Percentiles rank a stretch among this genome's conserved stretches.
Evolutionary conservation across 92 coral and sea anemone genomes (phyloP).

Genomic region (Meandrina meandrites): DNA sequence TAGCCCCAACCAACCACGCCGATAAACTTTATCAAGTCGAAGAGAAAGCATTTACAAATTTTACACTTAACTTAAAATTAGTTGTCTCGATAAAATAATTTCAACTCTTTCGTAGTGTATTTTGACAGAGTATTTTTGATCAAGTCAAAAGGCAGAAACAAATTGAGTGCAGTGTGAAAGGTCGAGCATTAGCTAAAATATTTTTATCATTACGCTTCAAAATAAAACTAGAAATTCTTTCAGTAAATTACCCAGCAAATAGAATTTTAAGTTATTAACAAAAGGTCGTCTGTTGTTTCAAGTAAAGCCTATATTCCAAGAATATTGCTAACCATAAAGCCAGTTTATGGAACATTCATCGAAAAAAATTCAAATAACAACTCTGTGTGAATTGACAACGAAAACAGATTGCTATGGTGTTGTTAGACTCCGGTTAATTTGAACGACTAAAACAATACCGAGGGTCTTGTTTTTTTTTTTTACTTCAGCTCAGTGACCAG

Average conservation of each 20-base stretch:
- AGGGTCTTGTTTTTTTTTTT: background rate
- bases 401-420: background rate
- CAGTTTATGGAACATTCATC: background rate
- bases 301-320: background rate
- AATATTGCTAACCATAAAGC: background rate
- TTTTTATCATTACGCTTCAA: background rate
- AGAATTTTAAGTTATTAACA: background rate
- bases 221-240: background rate
- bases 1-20: background rate
- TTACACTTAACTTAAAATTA: background rate
- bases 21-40: background rate
- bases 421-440: background rate
- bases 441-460: background rate
- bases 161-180: background rate
- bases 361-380: background rate
- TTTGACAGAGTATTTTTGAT: background rate
- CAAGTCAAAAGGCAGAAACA: background rate
- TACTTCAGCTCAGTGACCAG: background rate
- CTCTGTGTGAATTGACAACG: background rate
- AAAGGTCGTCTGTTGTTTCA: background rate
- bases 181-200: background rate
- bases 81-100: background rate
- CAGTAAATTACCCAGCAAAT: background rate
- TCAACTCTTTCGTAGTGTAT: background rate
- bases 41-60: background rate